Percentiles rank a stretch among this genome's conserved stretches.
phyloP scores from a whole-genome alignment of 2,888 invertebrate genomes.

The Phanerotoma sp. region DNA sequence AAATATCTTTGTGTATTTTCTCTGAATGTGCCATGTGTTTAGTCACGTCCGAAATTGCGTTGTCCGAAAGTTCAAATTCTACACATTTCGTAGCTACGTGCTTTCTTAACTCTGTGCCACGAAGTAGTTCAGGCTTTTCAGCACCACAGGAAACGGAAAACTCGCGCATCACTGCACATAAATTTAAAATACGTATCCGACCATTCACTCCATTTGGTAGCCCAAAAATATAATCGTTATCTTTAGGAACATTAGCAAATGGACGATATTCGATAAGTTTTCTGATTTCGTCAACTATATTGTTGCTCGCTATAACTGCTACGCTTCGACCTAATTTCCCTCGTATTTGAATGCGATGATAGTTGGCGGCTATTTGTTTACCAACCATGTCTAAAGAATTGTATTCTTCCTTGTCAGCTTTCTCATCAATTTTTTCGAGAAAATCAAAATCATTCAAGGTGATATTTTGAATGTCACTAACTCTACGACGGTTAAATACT shows the following conservation, averaged over 20 bases:
- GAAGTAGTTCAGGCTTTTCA: conserved; percentile 26
- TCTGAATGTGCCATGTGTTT: conserved; percentile 21
- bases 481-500: conserved; percentile 32
- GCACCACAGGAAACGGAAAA: conserved; percentile 35
- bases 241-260: conserved; percentile 7
- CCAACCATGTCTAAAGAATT: conserved; percentile 19
- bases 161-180: conserved; percentile 34
- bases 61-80: conserved; percentile 8
- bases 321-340: conserved; percentile 24
- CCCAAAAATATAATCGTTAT: conserved; percentile 28
- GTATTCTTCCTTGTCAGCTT: conserved; percentile 22
- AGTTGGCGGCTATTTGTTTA: conserved; percentile 28
- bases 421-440: conserved; percentile 27
- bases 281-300: background rate
- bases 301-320: conserved; percentile 14
- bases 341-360: conserved; percentile 21
- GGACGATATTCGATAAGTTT: conserved; percentile 11
- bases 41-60: conserved; percentile 5
- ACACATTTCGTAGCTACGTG: conserved; percentile 26
- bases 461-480: conserved; percentile 33
- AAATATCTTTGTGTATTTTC: conserved; percentile 20
- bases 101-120: conserved; percentile 24
- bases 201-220: background rate
- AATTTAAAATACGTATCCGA: conserved; percentile 24
- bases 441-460: conserved; percentile 28